Percentiles rank a stretch among this genome's conserved stretches.
Conservation (phyloP, 2,797 vertebrate species). For the Mus caroli region DNA sequence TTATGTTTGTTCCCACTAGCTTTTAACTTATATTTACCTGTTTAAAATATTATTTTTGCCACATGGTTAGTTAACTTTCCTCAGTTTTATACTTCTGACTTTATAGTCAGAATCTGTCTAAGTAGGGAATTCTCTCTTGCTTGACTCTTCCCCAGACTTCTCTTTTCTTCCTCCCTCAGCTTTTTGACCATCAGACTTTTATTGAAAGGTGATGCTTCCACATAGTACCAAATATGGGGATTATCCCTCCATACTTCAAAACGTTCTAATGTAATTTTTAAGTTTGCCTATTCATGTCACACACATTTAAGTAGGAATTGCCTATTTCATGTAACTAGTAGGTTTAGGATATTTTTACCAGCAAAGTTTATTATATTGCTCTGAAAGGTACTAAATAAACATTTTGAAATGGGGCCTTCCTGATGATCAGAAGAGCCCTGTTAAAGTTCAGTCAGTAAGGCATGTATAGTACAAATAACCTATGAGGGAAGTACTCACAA, state of each 20-base stretch:
- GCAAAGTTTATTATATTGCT: neutral
- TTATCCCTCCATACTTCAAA: neutral
- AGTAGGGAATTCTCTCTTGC: too few relatives aligned
- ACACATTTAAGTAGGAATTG: neutral
- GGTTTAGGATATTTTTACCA: neutral
- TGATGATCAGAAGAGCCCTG: accelerated
- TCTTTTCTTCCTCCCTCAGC: too few relatives aligned
- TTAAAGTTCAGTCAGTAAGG: neutral
- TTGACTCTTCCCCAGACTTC: too few relatives aligned
- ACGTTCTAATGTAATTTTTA: neutral
- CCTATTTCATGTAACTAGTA: neutral
- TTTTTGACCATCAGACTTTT: too few relatives aligned
- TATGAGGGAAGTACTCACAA: neutral
- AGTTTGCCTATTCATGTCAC: neutral
- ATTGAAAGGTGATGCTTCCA: too few relatives aligned
- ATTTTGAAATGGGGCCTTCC: neutral
- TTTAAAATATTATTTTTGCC: neutral
- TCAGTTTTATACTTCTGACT: too few relatives aligned
- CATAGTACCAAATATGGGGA: too few relatives aligned
- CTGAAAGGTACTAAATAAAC: neutral
- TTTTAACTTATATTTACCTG: neutral
- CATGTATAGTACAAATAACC: neutral
- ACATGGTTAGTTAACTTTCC: too few relatives aligned
- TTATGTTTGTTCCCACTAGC: neutral
- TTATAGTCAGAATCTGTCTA: neutral